Percentiles rank a stretch among this genome's conserved stretches.
Conservation (phyloP, 2,888 invertebrate species). For the Andrena marginata region DNA sequence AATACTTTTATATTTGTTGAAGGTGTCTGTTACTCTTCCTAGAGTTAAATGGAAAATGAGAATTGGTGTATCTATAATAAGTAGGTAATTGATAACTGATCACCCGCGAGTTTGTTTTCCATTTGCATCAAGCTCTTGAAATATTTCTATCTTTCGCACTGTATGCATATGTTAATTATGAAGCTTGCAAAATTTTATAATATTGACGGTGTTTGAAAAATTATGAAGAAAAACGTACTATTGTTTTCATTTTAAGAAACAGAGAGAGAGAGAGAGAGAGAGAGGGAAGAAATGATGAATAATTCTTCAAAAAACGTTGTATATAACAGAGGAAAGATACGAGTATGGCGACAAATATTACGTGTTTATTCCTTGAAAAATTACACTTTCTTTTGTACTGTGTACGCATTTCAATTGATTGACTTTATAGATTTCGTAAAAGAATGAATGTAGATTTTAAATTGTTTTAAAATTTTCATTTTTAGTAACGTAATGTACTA, state of each 20-base stretch:
- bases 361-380: constrained; percentile 25
- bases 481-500: constrained; percentile 68
- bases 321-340: constrained; percentile 16
- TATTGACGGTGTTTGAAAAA: constrained; percentile 39
- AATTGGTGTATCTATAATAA: constrained; percentile 49
- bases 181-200: constrained; percentile 55
- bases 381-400: constrained; percentile 14
- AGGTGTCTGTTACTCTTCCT: constrained; percentile 63
- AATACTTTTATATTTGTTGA: constrained; percentile 67
- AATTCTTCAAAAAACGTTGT: constrained; percentile 19
- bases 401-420: constrained; percentile 42
- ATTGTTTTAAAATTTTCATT: constrained; percentile 67
- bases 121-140: constrained; percentile 33
- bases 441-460: constrained; percentile 72
- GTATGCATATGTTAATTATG: constrained; percentile 58
- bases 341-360: constrained; percentile 37
- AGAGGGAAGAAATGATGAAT: constrained; percentile 26
- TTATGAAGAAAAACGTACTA: constrained; percentile 31
- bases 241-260: constrained; percentile 35
- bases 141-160: constrained; percentile 42
- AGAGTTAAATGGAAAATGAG: constrained; percentile 43
- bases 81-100: constrained; percentile 36
- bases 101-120: constrained; percentile 31
- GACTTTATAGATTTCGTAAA: constrained; percentile 55
- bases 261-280: background rate